Conservation (phyloP, 2,797 vertebrate genomes). For the Pseudomugil tenellus region DNA sequence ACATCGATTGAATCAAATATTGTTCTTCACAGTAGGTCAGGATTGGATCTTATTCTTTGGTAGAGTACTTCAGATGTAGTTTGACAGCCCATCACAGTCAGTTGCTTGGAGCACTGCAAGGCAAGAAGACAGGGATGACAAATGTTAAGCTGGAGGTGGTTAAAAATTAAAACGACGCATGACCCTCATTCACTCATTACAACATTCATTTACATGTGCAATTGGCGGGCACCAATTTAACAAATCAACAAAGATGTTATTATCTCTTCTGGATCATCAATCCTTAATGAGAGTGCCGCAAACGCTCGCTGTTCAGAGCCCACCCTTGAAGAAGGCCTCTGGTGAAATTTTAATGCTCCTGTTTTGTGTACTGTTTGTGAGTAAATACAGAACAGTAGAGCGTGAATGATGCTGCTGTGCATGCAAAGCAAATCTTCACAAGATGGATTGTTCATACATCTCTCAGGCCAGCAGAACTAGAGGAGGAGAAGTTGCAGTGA, state of each 20-base stretch:
- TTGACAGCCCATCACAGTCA: constrained; percentile 64
- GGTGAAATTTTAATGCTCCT: constrained; percentile 44
- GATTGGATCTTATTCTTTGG: constrained; percentile 66
- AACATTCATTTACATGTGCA: constrained; percentile 46
- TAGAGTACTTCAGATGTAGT: constrained; percentile 59
- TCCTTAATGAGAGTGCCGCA: constrained; percentile 57
- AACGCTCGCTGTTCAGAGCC: constrained; percentile 26
- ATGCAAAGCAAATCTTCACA: constrained; percentile 44
- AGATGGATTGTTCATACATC: constrained; percentile 44
- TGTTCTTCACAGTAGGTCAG: constrained; percentile 71
- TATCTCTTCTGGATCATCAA: constrained; percentile 63
- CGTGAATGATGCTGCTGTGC: constrained; percentile 63
- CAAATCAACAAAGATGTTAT: constrained; percentile 70
- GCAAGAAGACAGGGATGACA: constrained; percentile 51
- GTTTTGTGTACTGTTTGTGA: constrained; percentile 44
- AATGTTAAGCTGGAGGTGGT: constrained; percentile 45
- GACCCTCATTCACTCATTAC: constrained; percentile 50
- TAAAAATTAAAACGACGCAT: constrained; percentile 44
- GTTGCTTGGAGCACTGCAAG: constrained; percentile 61
- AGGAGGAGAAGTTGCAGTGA: constrained; percentile 58
- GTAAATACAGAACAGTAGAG: constrained; percentile 63
- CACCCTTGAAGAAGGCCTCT: constrained; percentile 58
- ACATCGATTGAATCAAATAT: constrained; percentile 67
- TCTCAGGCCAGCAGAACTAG: constrained; percentile 41
- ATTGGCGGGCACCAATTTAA: constrained; percentile 60